phyloP scores from a whole-genome alignment of 1,140 invertebrate species.

The Halotydeus destructor region DNA sequence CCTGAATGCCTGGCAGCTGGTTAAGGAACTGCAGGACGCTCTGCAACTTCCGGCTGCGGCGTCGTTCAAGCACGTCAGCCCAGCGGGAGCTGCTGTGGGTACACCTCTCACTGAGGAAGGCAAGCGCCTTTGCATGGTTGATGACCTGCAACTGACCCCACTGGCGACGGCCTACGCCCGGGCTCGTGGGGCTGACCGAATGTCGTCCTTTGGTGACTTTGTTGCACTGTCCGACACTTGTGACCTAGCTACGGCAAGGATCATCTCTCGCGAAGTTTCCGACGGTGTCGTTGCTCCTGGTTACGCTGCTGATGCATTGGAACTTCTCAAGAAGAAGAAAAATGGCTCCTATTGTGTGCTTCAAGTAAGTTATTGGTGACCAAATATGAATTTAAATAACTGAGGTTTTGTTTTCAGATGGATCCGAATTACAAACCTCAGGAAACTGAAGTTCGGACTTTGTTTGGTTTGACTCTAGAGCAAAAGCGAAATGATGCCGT shows the following conservation, averaged over 20 bases:
- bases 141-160: constrained; percentile 62
- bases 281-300: constrained; percentile 91
- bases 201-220: constrained; percentile 98
- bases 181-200: constrained; percentile 82
- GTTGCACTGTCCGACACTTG: constrained; percentile 78
- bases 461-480: constrained; percentile 78
- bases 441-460: constrained; percentile 53
- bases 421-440: constrained; percentile 63
- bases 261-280: constrained; percentile 56
- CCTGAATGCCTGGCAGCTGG: constrained; percentile 89
- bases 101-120: constrained; percentile 45
- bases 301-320: constrained; percentile 58
- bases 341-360: constrained; percentile 77
- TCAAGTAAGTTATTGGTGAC: constrained; percentile 38
- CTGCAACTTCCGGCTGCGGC: constrained; percentile 70
- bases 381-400: constrained; percentile 2
- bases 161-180: constrained; percentile 83
- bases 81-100: constrained; percentile 58
- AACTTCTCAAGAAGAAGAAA: constrained; percentile 86
- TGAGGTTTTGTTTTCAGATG: constrained; percentile 36
- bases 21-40: constrained; percentile 59
- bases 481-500: constrained; percentile 74
- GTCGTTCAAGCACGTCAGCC: constrained; percentile 86
- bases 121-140: constrained; percentile 78
- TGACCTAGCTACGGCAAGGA: constrained; percentile 57